Conservation (phyloP, 2,113 vertebrate genomes). For the Macaca fascicularis region T2T-MFA8v1.1 NC_088376.1:119418501-119419000, state of each 20-base stretch:
- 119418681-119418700: neutral
- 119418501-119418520: neutral
- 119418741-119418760: neutral
- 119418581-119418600: too few relatives aligned
- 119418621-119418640: too few relatives aligned
- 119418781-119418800: neutral
- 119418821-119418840: neutral
- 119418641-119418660: too few relatives aligned
- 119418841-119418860: neutral
- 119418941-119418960: neutral
- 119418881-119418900: neutral
- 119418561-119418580: too few relatives aligned
- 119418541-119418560: too few relatives aligned
- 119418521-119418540: neutral
- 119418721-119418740: neutral
- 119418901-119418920: neutral
- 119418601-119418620: too few relatives aligned
- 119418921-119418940: neutral
- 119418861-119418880: neutral
- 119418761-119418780: neutral
- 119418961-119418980: neutral
- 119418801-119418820: neutral
- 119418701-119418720: neutral
- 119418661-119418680: too few relatives aligned
- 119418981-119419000: neutral